Conservation (phyloP, 1,140 invertebrate genomes). For the Antheraea mylitta region DNA sequence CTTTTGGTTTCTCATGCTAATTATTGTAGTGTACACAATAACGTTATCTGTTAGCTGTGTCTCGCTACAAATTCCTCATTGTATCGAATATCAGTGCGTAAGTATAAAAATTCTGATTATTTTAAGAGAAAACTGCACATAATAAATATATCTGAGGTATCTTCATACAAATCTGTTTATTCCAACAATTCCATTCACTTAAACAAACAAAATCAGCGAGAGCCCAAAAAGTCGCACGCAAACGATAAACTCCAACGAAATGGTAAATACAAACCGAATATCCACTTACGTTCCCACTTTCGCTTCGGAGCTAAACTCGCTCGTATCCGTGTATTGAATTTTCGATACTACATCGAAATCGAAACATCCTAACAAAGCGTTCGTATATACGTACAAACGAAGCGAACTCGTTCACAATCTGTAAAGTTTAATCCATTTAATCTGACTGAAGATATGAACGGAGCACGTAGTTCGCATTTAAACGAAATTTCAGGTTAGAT, state of each 20-base stretch:
- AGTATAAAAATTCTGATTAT: no score
- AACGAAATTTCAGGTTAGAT: conserved; percentile 1
- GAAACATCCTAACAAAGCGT: not conserved
- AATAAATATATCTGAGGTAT: no score
- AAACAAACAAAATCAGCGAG: not conserved
- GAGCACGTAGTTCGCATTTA: not conserved
- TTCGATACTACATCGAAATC: not conserved
- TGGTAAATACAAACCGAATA: conserved; percentile 3
- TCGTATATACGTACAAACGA: not conserved
- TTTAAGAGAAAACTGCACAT: no score
- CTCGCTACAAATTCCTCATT: no score
- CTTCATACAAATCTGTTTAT: no score
- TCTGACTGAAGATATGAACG: conserved; percentile 15
- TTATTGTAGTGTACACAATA: no score
- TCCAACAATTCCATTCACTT: not conserved
- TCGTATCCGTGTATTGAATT: not conserved
- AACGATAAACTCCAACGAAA: not conserved
- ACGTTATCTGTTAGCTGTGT: no score
- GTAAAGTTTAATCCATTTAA: conserved; percentile 21
- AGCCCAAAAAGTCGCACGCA: not conserved
- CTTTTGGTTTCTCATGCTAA: no score
- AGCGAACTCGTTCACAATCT: conserved; percentile 7
- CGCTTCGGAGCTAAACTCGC: not conserved
- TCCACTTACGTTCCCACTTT: not conserved
- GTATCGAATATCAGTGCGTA: no score